These are phyloP conservation scores for Cephalopachus bancanus DNA, from an alignment of 2,797 vertebrate genomes.

Conservation along the genomic window DNA sequence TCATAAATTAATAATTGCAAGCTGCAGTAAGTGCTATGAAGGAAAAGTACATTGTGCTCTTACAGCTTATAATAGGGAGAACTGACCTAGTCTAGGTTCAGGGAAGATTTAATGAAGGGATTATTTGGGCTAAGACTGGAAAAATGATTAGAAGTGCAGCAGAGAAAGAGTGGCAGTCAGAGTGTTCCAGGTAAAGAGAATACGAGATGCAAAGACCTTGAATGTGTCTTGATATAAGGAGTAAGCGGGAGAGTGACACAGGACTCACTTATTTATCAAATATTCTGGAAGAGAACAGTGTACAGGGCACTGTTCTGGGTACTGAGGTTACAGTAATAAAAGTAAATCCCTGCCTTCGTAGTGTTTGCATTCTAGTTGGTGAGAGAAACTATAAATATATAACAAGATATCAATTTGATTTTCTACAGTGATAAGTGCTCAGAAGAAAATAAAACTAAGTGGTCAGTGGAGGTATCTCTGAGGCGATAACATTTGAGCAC, in stretches of 20 bases:
- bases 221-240: background rate
- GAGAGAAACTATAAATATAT: background rate
- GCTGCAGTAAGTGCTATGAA: background rate
- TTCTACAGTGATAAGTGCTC: background rate
- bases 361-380: background rate
- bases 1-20: constrained; percentile 61
- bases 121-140: constrained; percentile 2
- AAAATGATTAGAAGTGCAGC: constrained; percentile 16
- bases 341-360: background rate
- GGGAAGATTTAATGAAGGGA: constrained; percentile 17
- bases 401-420: background rate
- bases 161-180: constrained; percentile 11
- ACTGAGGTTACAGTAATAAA: background rate
- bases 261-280: background rate
- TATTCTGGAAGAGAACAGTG: background rate
- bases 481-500: background rate
- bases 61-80: constrained; percentile 27
- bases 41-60: constrained; percentile 1
- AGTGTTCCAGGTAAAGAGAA: background rate
- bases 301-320: background rate
- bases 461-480: background rate
- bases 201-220: background rate
- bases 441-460: background rate
- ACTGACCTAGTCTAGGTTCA: background rate
- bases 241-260: background rate